Percentiles rank a stretch among this genome's conserved stretches.
Evolutionary conservation across 2,113 vertebrate genomes (phyloP).

Genomic region (Solea solea): DNA sequence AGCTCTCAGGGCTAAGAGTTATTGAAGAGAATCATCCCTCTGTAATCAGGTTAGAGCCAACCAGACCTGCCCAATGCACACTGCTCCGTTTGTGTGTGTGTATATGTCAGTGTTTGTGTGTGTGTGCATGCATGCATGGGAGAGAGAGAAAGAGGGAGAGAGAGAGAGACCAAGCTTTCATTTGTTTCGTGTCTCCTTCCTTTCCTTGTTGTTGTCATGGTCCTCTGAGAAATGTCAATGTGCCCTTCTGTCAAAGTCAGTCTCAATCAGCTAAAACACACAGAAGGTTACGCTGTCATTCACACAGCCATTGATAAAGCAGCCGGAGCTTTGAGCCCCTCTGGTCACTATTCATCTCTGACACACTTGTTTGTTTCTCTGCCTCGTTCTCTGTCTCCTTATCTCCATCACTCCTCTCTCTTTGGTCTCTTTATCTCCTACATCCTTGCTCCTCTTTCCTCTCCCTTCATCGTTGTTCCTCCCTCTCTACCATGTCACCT

Average conservation of each 20-base stretch:
- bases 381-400: slow-evolving; percentile 60
- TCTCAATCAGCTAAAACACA: slow-evolving; percentile 75
- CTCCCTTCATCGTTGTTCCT: slow-evolving; percentile 50
- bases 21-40: slow-evolving; percentile 85
- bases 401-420: slow-evolving; percentile 67
- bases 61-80: slow-evolving; percentile 77
- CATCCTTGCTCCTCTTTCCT: slow-evolving; percentile 61
- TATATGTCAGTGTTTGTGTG: slow-evolving; percentile 17
- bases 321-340: slow-evolving; percentile 68
- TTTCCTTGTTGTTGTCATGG: slow-evolving; percentile 70
- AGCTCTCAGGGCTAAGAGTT: slow-evolving; percentile 86
- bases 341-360: slow-evolving; percentile 78
- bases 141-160: neutral
- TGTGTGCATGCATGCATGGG: slow-evolving; percentile 13
- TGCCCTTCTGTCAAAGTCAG: slow-evolving; percentile 79
- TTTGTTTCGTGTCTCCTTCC: slow-evolving; percentile 71
- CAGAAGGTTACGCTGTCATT: slow-evolving; percentile 79
- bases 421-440: slow-evolving; percentile 55
- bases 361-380: slow-evolving; percentile 72
- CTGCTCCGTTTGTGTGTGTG: slow-evolving; percentile 37
- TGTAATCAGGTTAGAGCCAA: slow-evolving; percentile 83
- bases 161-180: slow-evolving; percentile 49
- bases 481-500: slow-evolving; percentile 22
- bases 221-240: slow-evolving; percentile 78
- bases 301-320: slow-evolving; percentile 70